Base-by-base conservation (phyloP, 2,888 invertebrate genomes). In the Pristionchus mayeri region DNA sequence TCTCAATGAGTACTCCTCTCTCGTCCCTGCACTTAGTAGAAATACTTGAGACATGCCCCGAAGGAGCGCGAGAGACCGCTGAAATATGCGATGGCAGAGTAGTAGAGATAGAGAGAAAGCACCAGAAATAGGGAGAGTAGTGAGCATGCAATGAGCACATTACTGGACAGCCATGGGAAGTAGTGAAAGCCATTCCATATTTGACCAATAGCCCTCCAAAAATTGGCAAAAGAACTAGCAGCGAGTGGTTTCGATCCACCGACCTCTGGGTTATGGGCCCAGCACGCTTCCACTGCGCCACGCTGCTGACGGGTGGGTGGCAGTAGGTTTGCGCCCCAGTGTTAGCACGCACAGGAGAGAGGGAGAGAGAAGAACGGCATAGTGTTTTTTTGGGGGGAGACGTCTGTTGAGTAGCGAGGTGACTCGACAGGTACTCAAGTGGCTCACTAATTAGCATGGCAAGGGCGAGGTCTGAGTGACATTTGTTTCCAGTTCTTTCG, bases 221-320 rank as follows among this genome's bases (percentile, higher is more conserved):
- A 71, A 11, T 37, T 21, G 71, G 40, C 9, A 40, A 80, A 80
- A 37, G 37, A 24, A 21, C 24, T 44, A 48, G 85, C 54, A 40
- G 67, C 60, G 84, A 84, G 91, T 91, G 90, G 92, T 93, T 93
- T 93, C 92, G 92, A 93, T 93, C 92, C 90, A 96, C 96, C 96
- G 96, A 96, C 95, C 96, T 96, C 96, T 96, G 96, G 96, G 95
- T 95, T 95, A 95, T 95, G 95, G 95, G 95, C 95, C 95, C 95
- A 95, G 95, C 95, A 95, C 95, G 95, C 95, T 95, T 92, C 95
- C 95, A 95, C 95, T 95, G 95, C 95, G 95, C 95, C 95, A 95
- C 95, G 95, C 95, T 95, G 95, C 95, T 95, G 86, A 83, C 50
- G 80, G 44, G 52, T 24, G 18, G 44, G 71, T 44, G 71, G 71